Evolutionary conservation across 1,140 invertebrate genomes (phyloP), one percentile per base, ranked within the genome.

Genomic region (Nylanderia fulva): DNA sequence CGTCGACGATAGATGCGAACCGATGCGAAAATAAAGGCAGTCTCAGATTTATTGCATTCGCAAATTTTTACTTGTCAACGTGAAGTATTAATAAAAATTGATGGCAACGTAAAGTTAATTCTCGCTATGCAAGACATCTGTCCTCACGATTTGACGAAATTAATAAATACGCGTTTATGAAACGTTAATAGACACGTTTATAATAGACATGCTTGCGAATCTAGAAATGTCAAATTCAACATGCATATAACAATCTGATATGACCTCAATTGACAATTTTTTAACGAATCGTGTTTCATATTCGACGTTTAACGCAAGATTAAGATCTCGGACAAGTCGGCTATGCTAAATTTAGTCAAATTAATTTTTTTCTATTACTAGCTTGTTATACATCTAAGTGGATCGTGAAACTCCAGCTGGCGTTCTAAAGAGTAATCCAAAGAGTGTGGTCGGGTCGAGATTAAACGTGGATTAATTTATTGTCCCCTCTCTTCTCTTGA

Each of bases 381-480:
- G 66, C 66, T 69, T 71, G 48, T 56, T 82, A 82, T 36, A 36
- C 15, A 36, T 36, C 64, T 80, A 80, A 82, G 54, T 72, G 75
- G 61, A 77, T 79, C 82, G 45, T 58, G 82, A 84, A 77, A 66
- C 74, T 84, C 27, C 39, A 56, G 33, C 24, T 36, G 71, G 48
- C 45, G 39, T 58, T 76, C 39, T 66, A 58, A 66, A 84, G 75
- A 84, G 45, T 79, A 77, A 84, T 84, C 83, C 74, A 39, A 77
- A 48, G 4, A 63, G 74, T 66, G 52, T 58, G 83, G 83, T 58
- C 61, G 83, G 36, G 24, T 36, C 18, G 64, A 82, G 77, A 82
- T 82, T 82, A 72, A 82, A 72, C 77, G 52, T 72, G 52, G 52
- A 82, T 82, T 82, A 82, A 82, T 82, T 82, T 82, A 82, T 82